Evolutionary conservation across 1,140 invertebrate genomes (phyloP), one percentile per base, ranked within the genome.

Genomic region (Frieseomelitta varia): DNA sequence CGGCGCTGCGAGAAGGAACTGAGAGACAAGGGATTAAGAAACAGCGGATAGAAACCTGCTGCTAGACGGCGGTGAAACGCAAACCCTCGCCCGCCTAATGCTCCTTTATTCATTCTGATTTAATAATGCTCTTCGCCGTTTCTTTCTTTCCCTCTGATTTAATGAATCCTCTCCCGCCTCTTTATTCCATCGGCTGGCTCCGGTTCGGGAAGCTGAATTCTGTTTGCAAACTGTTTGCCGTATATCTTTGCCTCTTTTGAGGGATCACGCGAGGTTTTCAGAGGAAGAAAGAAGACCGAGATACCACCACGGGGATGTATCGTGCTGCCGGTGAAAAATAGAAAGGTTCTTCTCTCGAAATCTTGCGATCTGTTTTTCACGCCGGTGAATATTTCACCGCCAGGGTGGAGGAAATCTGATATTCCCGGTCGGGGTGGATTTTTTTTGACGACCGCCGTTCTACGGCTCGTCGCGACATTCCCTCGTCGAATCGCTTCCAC

Each of bases 101-200:
- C 81, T 58, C 34, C 75, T 83, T 83, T 83, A 83, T 83, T 78
- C 81, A 74, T 69, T n/a, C 65, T 58, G 81, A 69, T 78, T 83
- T 83, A 78, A 83, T 83, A 83, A 78, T 78, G 81, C 63, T 3
- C 30, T 12, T 19, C 53, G 53, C 27, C 34, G 63, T 67, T n/a
- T 69, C 74, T 69, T 78, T 83, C 67, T 61, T 34, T 65, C 17
- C 14, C 69, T 4, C 0, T 78, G 75, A 83, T 83, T 83, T 78
- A 78, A 83, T 30, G 76, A 78, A 11, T 21, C 51, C 15, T 53
- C 27, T 67, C 24, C 56, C 58, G 39, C 6, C 8, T 61, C 34
- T n/a, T 65, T 75, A 73, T 73, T 73, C 68, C 39, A 1, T 39
- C 27, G 15, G 14, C 55, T 21, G 17, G 30, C 47, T 27, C 19